These are phyloP conservation scores for Haliclona indistincta DNA, from an alignment of 37 sponge, comb jelly and placozoan species.

Conservation along the genomic window DNA sequence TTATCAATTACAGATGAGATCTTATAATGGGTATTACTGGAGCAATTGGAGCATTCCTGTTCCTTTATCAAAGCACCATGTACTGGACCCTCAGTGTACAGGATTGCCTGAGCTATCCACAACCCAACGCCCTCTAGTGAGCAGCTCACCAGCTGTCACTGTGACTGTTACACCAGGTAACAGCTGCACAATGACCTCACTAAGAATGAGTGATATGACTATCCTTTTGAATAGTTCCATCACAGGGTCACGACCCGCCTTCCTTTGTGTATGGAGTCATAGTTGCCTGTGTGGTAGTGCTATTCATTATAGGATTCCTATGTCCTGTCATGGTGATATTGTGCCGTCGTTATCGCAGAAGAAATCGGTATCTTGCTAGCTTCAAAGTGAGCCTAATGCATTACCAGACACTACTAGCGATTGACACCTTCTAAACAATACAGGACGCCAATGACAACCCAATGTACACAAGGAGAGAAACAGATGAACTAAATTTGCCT, in stretches of 20 bases:
- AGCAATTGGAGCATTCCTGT: slow-evolving; percentile 48
- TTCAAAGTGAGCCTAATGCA: not conserved
- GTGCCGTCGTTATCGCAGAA: not conserved
- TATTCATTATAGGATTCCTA: not conserved
- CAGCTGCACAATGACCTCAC: not conserved
- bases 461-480: not conserved
- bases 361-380: slow-evolving; percentile 6
- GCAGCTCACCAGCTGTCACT: not conserved
- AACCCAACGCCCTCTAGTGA: no score
- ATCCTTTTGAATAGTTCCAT: not conserved
- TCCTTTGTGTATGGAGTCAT: not conserved
- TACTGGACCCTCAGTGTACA: slow-evolving; percentile 18
- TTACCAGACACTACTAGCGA: not conserved
- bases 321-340: not conserved
- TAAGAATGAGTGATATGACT: not conserved
- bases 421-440: not conserved
- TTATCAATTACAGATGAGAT: slow-evolving; percentile 7
- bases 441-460: not conserved
- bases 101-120: no score
- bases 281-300: not conserved
- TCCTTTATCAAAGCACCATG: slow-evolving; percentile 14
- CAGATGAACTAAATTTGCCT: not conserved
- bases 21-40: slow-evolving; percentile 38
- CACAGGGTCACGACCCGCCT: no score
- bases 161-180: not conserved